phyloP scores from a whole-genome alignment of 2,888 invertebrate genomes.

The Microplitis manilae region DNA sequence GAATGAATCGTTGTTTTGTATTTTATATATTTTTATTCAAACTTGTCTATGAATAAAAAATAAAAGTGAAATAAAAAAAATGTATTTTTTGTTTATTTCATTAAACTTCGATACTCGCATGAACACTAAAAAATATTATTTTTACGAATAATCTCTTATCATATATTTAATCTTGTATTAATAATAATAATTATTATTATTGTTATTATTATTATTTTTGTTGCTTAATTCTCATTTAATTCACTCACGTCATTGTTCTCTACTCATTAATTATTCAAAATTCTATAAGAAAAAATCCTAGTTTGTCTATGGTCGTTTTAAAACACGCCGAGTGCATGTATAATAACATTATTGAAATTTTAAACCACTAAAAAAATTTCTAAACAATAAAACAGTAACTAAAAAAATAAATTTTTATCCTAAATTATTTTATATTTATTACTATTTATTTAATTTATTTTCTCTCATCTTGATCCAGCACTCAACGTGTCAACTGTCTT shows the following conservation, averaged over 20 bases:
- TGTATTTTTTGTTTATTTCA: constrained; percentile 37
- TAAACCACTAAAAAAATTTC: background rate
- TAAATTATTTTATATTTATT: constrained; percentile 14
- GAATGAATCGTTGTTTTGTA: background rate
- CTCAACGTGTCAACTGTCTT: constrained; percentile 39
- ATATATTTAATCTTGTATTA: constrained; percentile 16
- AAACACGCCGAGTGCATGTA: background rate
- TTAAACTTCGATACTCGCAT: constrained; percentile 29
- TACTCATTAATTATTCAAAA: constrained; percentile 36
- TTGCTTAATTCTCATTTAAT: constrained; percentile 24
- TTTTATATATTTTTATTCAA: constrained; percentile 18
- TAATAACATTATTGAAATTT: background rate
- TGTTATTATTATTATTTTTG: constrained; percentile 5
- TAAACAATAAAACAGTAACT: background rate
- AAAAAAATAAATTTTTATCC: background rate
- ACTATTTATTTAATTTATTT: constrained; percentile 18
- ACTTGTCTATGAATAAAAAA: constrained; percentile 14
- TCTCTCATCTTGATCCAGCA: constrained; percentile 21
- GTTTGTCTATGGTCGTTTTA: background rate
- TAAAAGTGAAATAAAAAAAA: constrained; percentile 27
- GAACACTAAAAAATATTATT: constrained; percentile 38
- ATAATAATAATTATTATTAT: constrained; percentile 2
- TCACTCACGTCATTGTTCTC: constrained; percentile 37
- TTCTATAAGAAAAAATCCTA: constrained; percentile 34
- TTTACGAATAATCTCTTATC: constrained; percentile 32